Evolutionary conservation across 2,888 invertebrate genomes (phyloP).

Genomic region (Pandemis corylana): DNA sequence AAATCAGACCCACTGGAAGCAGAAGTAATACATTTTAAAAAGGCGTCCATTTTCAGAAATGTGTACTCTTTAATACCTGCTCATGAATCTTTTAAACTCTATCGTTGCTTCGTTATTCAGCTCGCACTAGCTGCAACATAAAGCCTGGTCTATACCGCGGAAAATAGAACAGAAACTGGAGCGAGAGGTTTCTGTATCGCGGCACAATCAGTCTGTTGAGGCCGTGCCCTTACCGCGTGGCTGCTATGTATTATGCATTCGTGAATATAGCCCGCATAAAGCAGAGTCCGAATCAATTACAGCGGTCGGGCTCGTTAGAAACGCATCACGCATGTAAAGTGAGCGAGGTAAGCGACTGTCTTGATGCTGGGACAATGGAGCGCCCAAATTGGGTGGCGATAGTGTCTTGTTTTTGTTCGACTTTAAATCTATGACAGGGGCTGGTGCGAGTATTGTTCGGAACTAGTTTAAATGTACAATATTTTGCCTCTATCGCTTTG

Average conservation of each 20-base stretch:
- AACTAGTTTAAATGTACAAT: conserved; percentile 28
- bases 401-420: conserved; percentile 46
- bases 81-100: conserved; percentile 40
- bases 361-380: conserved; percentile 77
- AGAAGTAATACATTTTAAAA: conserved; percentile 13
- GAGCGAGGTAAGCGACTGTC: conserved; percentile 75
- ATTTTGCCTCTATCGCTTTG: not conserved
- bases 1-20: not conserved
- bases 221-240: conserved; percentile 53
- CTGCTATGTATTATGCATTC: conserved; percentile 83
- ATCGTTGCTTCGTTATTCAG: conserved; percentile 39
- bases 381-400: conserved; percentile 75
- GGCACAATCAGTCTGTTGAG: conserved; percentile 35
- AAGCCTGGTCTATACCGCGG: conserved; percentile 27
- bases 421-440: conserved; percentile 40
- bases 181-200: conserved; percentile 33
- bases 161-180: conserved; percentile 39
- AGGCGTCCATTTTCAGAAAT: conserved; percentile 23
- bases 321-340: conserved; percentile 85
- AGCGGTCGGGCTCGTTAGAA: conserved; percentile 80
- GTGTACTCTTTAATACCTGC: conserved; percentile 9
- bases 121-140: conserved; percentile 38
- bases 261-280: conserved; percentile 82
- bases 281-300: conserved; percentile 82
- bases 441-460: conserved; percentile 38